Conservation (phyloP, 1,140 invertebrate genomes). For the Drosophila busckii region DNA sequence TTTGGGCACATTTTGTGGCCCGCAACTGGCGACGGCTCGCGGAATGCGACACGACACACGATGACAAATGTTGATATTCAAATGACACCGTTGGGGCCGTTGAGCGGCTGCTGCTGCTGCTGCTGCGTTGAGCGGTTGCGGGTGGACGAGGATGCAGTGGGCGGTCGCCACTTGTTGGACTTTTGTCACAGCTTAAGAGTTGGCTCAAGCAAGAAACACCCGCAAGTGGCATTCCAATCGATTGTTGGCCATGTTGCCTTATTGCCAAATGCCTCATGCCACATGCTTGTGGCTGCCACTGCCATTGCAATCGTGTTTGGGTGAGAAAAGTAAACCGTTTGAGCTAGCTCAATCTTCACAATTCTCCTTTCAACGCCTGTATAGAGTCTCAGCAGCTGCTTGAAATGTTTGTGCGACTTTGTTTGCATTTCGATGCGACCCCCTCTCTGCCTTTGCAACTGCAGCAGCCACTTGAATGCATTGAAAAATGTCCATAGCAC, state of each 20-base stretch:
- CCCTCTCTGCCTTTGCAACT: conserved; percentile 11
- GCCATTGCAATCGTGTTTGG: conserved; percentile 20
- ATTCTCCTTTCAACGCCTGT: conserved; percentile 36
- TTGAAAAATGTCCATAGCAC: conserved; percentile 54
- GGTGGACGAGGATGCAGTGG: conserved; percentile 3
- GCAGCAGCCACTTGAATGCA: conserved; percentile 40
- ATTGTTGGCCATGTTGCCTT: conserved; percentile 60
- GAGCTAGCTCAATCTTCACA: conserved; percentile 24
- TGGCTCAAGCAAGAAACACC: conserved; percentile 25
- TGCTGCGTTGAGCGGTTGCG: not conserved
- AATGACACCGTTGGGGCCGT: conserved; percentile 62
- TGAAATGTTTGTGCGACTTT: conserved; percentile 65
- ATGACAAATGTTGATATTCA: conserved; percentile 76
- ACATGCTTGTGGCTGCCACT: conserved; percentile 38
- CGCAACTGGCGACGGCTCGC: conserved; percentile 38
- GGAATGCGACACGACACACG: conserved; percentile 69
- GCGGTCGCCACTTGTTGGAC: conserved; percentile 29
- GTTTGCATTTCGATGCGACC: conserved; percentile 36
- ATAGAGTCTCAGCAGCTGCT: conserved; percentile 59
- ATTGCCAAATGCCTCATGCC: too few relatives aligned
- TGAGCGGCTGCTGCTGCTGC: conserved; percentile 30
- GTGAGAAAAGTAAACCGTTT: conserved; percentile 67
- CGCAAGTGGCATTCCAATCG: conserved; percentile 64
- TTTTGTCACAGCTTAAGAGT: conserved; percentile 47
- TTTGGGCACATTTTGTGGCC: conserved; percentile 58